Conservation (phyloP, 53 echinoderm and acorn worm genomes). For the Echinarachnius parma region DNA sequence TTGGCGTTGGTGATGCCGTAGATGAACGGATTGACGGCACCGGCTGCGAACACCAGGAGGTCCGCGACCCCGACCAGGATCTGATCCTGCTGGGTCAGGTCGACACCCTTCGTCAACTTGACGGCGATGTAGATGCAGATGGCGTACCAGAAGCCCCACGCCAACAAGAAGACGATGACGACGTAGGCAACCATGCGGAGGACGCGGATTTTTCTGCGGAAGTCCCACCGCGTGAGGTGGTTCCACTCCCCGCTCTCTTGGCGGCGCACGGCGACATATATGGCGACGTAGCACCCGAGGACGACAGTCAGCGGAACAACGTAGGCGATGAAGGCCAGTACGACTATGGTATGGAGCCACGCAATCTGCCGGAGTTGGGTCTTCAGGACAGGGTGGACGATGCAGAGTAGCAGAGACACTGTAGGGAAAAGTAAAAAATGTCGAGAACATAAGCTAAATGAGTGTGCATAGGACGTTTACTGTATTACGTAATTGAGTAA, state of each 20-base stretch:
- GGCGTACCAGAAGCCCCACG: constrained; percentile 32
- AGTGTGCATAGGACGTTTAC: neutral
- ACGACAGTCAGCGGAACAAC: constrained; percentile 18
- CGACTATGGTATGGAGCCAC: constrained; percentile 5
- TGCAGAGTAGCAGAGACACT: constrained; percentile 7
- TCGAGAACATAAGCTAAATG: neutral
- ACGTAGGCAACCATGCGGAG: constrained; percentile 34
- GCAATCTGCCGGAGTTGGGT: neutral
- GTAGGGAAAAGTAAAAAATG: neutral
- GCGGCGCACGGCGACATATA: constrained; percentile 8
- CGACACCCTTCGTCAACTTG: neutral
- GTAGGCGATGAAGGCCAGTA: constrained; percentile 15
- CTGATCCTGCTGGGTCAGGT: neutral
- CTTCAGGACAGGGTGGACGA: constrained; percentile 18
- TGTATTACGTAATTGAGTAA: no score
- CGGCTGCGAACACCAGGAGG: constrained; percentile 8
- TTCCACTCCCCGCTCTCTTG: constrained; percentile 23
- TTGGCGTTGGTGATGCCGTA: constrained; percentile 27
- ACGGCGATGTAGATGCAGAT: constrained; percentile 17
- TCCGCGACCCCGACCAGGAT: constrained; percentile 3
- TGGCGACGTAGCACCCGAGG: constrained; percentile 5
- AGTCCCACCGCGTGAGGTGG: constrained; percentile 38
- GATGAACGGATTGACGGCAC: constrained; percentile 28
- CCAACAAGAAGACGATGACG: neutral
- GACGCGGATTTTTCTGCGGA: constrained; percentile 25